Evolutionary conservation across 1,140 invertebrate genomes (phyloP), one percentile per base, ranked within the genome.

Genomic region (Diploscapter pachys): DNA sequence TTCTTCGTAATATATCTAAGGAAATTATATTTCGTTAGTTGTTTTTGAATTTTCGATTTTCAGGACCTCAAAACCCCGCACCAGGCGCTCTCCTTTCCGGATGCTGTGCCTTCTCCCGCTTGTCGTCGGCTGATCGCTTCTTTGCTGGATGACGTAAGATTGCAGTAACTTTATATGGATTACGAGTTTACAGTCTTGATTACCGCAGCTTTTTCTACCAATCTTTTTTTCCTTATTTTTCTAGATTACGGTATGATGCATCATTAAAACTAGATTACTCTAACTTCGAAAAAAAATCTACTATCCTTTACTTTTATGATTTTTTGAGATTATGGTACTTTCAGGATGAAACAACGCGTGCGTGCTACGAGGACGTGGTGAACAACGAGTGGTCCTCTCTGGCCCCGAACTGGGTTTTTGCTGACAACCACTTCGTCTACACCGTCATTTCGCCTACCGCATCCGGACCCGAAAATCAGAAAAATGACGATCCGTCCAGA

Each of bases 381-480:
- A 69, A 65, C 48, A 65, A 54, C 3, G 74, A 76, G 53, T 76
- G 74, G 74, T 59, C 72, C 61, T 55, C 50, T 50, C 62, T n/a
- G 5, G 51, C 64, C 48, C 69, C 74, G 4, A 54, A 55, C 8
- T 76, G 74, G 74, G 55, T 76, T 31, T 76, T 76, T 54, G 74
- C 74, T 3, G 61, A 56, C n/a, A 48, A 63, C 13, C 62, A 48
- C 11, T 71, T 65, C 62, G 61, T 71, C 54, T 76, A 76, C 54
- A 31, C 31, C 31, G 31, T 31, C 31, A 31, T 31, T 31, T 31
- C 31, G 31, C 31, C 31, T 31, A 31, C 31, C 31, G 31, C 31
- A 31, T 31, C 31, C 31, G 31, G 31, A 31, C 31, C 31, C 31
- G 31, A 31, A 31, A 31, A 31, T 31, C 31, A 31, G 31, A 31